Evolutionary conservation across 1,140 invertebrate genomes (phyloP).

Genomic region (Drosophila watanabei): DNA sequence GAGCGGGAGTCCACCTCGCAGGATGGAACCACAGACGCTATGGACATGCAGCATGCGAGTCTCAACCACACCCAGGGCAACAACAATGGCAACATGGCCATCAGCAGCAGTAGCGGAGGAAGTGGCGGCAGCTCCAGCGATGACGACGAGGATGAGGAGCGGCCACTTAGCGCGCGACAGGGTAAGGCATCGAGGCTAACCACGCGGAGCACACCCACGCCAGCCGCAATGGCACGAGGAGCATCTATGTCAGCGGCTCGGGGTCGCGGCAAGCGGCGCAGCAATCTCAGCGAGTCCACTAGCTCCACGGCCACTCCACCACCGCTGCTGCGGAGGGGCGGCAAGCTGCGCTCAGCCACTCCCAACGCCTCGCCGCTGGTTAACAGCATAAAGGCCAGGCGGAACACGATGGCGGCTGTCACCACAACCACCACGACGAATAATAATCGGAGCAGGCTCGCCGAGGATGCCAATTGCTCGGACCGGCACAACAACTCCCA

Average conservation of each 20-base stretch:
- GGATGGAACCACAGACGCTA: slow-evolving; percentile 71
- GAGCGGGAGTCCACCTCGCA: slow-evolving; percentile 64
- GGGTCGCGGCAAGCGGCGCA: slow-evolving; percentile 73
- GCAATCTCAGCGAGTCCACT: slow-evolving; percentile 68
- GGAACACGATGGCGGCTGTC: slow-evolving; percentile 56
- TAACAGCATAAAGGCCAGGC: slow-evolving; percentile 66
- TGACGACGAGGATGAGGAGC: slow-evolving; percentile 44
- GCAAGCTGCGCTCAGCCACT: slow-evolving; percentile 66
- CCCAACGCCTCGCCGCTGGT: slow-evolving; percentile 67
- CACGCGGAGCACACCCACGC: slow-evolving; percentile 70
- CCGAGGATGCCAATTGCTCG: slow-evolving; percentile 38
- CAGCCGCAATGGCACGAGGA: slow-evolving; percentile 30
- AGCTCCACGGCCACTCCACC: slow-evolving; percentile 71
- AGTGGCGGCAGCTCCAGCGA: slow-evolving; percentile 66
- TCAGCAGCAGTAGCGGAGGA: slow-evolving; percentile 65
- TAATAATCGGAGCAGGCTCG: slow-evolving; percentile 54
- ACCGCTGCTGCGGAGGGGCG: slow-evolving; percentile 50
- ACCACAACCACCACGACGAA: slow-evolving; percentile 27
- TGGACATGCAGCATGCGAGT: slow-evolving; percentile 65
- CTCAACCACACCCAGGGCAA: slow-evolving; percentile 55
- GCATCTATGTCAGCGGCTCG: slow-evolving; percentile 25
- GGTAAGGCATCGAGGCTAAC: slow-evolving; percentile 44
- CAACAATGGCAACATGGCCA: slow-evolving; percentile 67
- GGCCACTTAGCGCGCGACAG: slow-evolving; percentile 14
- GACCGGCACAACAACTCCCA: slow-evolving; percentile 47